Evolutionary conservation across 2,888 invertebrate species (phyloP), one percentile per base, ranked within the genome.

Genomic region (Drosophila differens): DNA sequence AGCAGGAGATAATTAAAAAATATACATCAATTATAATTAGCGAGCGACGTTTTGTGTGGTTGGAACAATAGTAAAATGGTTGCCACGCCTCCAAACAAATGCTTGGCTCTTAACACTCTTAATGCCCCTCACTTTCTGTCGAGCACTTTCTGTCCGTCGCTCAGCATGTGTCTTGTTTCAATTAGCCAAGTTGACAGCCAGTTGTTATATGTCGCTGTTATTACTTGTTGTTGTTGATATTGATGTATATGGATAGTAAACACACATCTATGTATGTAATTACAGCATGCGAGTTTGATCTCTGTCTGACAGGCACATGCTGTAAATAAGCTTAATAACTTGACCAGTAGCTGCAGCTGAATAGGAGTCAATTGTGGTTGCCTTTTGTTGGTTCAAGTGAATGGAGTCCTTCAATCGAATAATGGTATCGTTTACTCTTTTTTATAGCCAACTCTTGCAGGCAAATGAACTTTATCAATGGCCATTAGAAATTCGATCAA

Each of bases 401-500:
- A 33, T 37, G 49, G 49, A 44, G 58, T 41, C 58, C 55, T 63
- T 28, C 62, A 62, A 53, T 61, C 51, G 58, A 61, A 67, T 64
- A 67, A 65, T 73, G 64, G 66, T 86, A 79, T 90, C 79, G 70
- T 32, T 86, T 83, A 84, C 85, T 62, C 44, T 51, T 16, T 49
- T 67, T 57, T 55, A 63, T 55, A 57, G 62, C 52, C 53, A 58
- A 49, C 37, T 60, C 47, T 14, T 51, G 54, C 58, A 63, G 90
- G 89, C 84, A 83, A 90, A 82, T 90, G 87, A 90, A 79, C 87
- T 87, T 74, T 89, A 80, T 32, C 52, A 59, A 70, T 66, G 53
- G 71, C 89, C 89, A 87, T 87, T 90, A 90, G 89, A 87, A 90
- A 87, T 86, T 86, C 49, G 90, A 90, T 83, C 79, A 74, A 76